phyloP scores from a whole-genome alignment of 2,797 vertebrate species.

The Bucorvus abyssinicus region DNA sequence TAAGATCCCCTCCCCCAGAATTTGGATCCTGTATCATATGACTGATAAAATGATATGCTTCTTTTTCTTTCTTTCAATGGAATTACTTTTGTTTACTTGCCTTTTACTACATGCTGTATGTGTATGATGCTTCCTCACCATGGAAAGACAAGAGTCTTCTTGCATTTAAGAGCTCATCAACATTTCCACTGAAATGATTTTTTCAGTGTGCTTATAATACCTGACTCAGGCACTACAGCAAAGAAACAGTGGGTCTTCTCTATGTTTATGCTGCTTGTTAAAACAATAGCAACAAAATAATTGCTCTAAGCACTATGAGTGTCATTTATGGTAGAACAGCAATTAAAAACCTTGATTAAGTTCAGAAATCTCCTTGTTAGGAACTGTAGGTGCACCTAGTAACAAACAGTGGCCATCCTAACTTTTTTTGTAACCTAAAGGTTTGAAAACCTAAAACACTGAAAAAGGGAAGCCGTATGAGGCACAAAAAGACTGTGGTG shows the following conservation, averaged over 20 bases:
- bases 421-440: neutral
- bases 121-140: neutral
- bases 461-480: neutral
- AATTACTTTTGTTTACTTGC: neutral
- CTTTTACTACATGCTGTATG: neutral
- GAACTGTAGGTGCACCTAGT: neutral
- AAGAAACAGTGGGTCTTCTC: neutral
- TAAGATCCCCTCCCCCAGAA: neutral
- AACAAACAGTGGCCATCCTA: neutral
- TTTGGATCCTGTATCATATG: neutral
- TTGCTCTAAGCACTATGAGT: neutral
- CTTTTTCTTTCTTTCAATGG: neutral
- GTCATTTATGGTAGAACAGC: neutral
- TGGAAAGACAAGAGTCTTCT: neutral
- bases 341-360: neutral
- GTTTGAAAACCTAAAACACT: neutral
- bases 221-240: neutral
- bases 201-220: neutral
- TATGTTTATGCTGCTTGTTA: neutral
- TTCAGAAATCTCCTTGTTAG: neutral
- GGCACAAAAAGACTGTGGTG: neutral
- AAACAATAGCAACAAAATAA: neutral
- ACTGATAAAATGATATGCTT: neutral
- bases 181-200: neutral
- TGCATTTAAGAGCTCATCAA: neutral